Base-by-base conservation (phyloP, 2,888 invertebrate species). In the Synergus laeviventris region DNA sequence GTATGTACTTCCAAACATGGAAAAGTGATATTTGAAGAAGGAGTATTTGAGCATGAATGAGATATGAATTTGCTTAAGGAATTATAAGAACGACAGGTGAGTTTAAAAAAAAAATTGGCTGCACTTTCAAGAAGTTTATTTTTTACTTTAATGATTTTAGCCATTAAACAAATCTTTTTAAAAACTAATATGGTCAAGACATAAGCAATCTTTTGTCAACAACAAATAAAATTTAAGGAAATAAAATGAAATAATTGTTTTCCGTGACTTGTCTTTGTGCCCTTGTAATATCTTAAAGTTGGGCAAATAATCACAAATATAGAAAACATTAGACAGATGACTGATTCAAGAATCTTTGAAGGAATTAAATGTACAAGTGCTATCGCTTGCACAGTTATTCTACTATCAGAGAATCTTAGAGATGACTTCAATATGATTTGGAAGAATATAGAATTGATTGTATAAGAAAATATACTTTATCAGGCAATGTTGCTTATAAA, bases 401-500 rank as follows among this genome's bases (percentile, higher is more conserved):
- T 0, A 49, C 49, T 16, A n/a, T 49, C 7, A 49, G 2, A n/a
- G 31, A 49, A 49, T 49, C 49, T 49, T 49, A 1, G 0, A 24
- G 14, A 36, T 36, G 9, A 38, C 11, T 62, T 12, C 18, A 38
- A 21, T 39, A 18, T 42, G n/a, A 8, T 64, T 64, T 18, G 64
- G 64, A 64, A 64, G 16, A 64, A 21, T 64, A 64, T 18, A 64
- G 14, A 64, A 42, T 38, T 64, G 21, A 64, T 64, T 14, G 21
- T 14, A 9, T 42, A 14, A 38, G 21, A 64, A 64, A 64, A 64
- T 64, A 64, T 42, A 64, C 42, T 64, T 42, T 42, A 42, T 42
- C 64, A 64, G 64, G 39, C 42, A 64, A 39, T 64, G 16, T 39
- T 64, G 5, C 21, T 64, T 39, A 18, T 64, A 64, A 14, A 18